Evolutionary conservation across 2,888 invertebrate genomes (phyloP).

Genomic region (Synanthedon vespiformis): DNA sequence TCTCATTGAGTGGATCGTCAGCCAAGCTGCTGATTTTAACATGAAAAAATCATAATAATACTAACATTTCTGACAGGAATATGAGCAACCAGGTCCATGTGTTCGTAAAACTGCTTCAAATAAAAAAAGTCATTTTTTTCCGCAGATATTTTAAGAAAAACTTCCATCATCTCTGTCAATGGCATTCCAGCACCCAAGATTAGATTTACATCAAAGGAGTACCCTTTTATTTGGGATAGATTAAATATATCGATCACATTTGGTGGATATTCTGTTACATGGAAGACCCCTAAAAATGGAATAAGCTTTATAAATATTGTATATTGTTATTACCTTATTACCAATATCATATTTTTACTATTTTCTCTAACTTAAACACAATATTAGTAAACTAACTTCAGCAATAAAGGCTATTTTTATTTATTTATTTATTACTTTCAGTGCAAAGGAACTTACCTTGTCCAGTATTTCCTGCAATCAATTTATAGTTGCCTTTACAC

Average conservation of each 20-base stretch:
- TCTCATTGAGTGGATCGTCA: no score
- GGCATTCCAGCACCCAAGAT: constrained; percentile 50
- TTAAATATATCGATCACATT: constrained; percentile 48
- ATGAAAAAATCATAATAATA: neutral
- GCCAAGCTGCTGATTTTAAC: neutral
- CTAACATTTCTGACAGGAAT: constrained; percentile 80
- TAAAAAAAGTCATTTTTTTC: constrained; percentile 70
- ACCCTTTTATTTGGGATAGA: constrained; percentile 40
- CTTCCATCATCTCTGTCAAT: constrained; percentile 50
- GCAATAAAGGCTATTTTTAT: no score
- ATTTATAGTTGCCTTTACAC: constrained; percentile 45
- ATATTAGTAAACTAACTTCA: neutral
- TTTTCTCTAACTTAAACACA: no score
- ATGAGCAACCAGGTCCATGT: constrained; percentile 79
- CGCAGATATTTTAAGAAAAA: constrained; percentile 43
- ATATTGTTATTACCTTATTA: no score
- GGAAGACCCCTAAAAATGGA: constrained; percentile 38
- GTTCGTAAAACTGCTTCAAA: constrained; percentile 71
- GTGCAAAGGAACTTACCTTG: constrained; percentile 65
- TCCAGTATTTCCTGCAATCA: constrained; percentile 79
- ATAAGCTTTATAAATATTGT: neutral
- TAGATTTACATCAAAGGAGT: constrained; percentile 40
- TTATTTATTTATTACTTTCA: neutral
- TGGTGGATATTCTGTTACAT: constrained; percentile 37
- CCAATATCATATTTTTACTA: neutral